phyloP scores from a whole-genome alignment of 2,888 invertebrate genomes.

The Drosophila mayaguana region DNA sequence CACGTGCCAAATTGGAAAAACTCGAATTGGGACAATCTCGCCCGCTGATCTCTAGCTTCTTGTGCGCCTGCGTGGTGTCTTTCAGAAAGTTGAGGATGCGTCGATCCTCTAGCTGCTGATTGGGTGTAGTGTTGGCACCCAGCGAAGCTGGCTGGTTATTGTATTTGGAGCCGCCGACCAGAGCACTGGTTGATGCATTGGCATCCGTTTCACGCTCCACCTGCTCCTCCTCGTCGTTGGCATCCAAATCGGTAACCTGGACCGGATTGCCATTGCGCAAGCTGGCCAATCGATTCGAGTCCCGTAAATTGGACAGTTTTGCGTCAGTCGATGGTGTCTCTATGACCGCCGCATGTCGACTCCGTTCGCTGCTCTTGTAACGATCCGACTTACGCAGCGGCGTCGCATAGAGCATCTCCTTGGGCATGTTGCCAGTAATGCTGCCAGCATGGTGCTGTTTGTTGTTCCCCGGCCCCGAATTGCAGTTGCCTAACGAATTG shows the following conservation, averaged over 20 bases:
- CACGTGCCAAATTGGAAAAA: constrained; percentile 85
- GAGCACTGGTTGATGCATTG: constrained; percentile 74
- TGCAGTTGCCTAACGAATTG: constrained; percentile 71
- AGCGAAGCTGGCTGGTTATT: constrained; percentile 59
- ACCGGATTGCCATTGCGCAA: constrained; percentile 81
- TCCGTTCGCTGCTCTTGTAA: constrained; percentile 83
- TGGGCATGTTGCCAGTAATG: constrained; percentile 72
- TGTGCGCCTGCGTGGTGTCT: constrained; percentile 85
- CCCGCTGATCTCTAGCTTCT: constrained; percentile 84
- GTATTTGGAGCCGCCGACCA: constrained; percentile 70
- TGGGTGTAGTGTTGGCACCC: constrained; percentile 57
- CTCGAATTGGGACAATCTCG: constrained; percentile 85
- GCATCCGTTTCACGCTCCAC: constrained; percentile 60
- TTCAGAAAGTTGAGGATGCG: constrained; percentile 85
- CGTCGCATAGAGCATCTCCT: constrained; percentile 85
- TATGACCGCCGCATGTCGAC: constrained; percentile 59
- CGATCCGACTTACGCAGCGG: constrained; percentile 85
- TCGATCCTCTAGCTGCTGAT: constrained; percentile 84
- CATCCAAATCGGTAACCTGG: constrained; percentile 81
- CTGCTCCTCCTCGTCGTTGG: constrained; percentile 70
- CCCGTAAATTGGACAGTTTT: constrained; percentile 83
- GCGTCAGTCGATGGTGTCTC: constrained; percentile 53
- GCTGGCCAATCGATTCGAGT: constrained; percentile 78
- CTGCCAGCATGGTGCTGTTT: constrained; percentile 38
- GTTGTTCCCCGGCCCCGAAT: constrained; percentile 45